Evolutionary conservation across 2,797 vertebrate species (phyloP), one percentile per base, ranked within the genome.

Genomic region (Pangasius djambal): DNA sequence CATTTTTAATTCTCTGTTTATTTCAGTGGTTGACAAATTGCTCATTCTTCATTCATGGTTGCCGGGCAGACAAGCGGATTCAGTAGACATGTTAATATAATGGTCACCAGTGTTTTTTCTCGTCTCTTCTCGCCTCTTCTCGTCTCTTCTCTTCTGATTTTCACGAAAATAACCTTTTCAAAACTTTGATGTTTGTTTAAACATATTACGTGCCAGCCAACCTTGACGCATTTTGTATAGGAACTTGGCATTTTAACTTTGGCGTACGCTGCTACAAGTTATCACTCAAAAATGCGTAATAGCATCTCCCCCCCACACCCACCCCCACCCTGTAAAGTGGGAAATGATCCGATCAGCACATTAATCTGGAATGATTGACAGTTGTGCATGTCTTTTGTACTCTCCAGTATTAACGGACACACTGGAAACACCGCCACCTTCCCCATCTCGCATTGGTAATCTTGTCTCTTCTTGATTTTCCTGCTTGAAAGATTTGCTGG

Each of bases 1-100:
- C 15, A 74, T 81, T 82, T 22, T 52, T 37, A 86, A 87, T 69
- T 52, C 3, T 69, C 12, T 52, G 25, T 87, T 87, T 77, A 77
- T 86, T 86, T 57, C 48, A 34, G 5, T 10, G 79, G 55, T 82
- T 2, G 34, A 82, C 16, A 44, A 50, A 28, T 40, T 28, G 34
- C 79, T 61, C 18, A 13, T 37, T 61, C 61, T 61, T 81, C 31
- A 57, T 81, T 59, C n/a, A 18, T 7, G 1, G 6, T 18, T 78
- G 1, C 50, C 75, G 0, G 22, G 72, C 40, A 48, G 72, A 25
- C 72, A 25, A 25, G 40, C 28, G 15, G 25, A 77, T 52, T 52
- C 2, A n/a, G 44, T n/a, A 16, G 20, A 74, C 16, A 37, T 74
- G 37, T 44, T 74, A 20, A 3, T 65, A 67, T 69, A 16, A 69